Base-by-base conservation (phyloP, 2,888 invertebrate species). In the Nowickia ferox region DNA sequence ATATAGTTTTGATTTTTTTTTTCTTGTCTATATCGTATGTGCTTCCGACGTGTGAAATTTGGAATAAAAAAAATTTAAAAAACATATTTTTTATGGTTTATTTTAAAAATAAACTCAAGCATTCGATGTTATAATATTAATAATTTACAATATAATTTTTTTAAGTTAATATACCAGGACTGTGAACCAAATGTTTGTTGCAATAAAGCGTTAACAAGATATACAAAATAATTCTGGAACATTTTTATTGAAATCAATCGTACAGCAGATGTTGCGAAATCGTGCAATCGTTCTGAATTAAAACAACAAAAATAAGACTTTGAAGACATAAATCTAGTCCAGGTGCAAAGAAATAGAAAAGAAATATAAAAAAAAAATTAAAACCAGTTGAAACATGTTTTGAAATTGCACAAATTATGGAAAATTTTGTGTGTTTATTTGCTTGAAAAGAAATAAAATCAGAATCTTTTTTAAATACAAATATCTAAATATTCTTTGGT, bases 201-300 rank as follows among this genome's bases (percentile, higher is more conserved):
- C 51, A 80, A 19, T 53, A 71, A 38, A 48, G 22, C 1, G 5
- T 6, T 30, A 53, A 11, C 17, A 40, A 48, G 8, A 13, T 17
- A 42, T 46, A 13, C 15, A 30, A 19, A 55, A 48, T 8, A 57
- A 22, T 65, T 65, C 48, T 57, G 59, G 61, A 71, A 38, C 19
- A 19, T 77, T 30, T 66, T 44, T 55, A 46, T 30, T 6, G 5
- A 30, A 30, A 30, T 42, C 42, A 69, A 68, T 51, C 71, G 63
- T 75, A 71, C 75, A 75, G 78, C 82, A 82, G 85, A 75, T 86
- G 82, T 86, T 82, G 85, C 85, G 79, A 86, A 86, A 86, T 86
- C 75, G 57, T 75, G 83, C 74, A 6, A 6, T 30, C 30, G 66
- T 76, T 72, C 76, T 69, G 22, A 77, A 61, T 82, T 55, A 48